Percentiles rank a stretch among this genome's conserved stretches.
phyloP scores from a whole-genome alignment of 2,888 invertebrate species.

The Acanthosepion lycidas region DNA sequence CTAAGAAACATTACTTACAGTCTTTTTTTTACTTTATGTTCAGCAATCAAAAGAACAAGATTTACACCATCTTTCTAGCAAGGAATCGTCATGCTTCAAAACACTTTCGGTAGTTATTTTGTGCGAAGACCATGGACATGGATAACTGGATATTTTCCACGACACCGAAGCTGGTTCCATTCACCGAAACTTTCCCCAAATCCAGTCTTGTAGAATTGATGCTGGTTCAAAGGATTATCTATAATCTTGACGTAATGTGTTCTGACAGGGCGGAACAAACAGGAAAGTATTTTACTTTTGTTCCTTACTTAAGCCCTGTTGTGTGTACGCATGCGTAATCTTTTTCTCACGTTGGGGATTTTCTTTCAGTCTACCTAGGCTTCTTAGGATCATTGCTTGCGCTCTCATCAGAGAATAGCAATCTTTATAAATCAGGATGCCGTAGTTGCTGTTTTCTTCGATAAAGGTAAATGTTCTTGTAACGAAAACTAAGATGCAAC shows the following conservation, averaged over 20 bases:
- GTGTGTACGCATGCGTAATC: not conserved
- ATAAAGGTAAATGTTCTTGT: not conserved
- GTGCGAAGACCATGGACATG: not conserved
- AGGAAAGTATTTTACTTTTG: not conserved
- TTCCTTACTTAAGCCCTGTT: not conserved
- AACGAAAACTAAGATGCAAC: not conserved
- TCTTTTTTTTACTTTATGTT: not conserved
- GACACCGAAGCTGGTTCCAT: not conserved
- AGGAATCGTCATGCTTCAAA: not conserved
- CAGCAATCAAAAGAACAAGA: not conserved
- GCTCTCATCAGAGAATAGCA: not conserved
- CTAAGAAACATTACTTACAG: not conserved
- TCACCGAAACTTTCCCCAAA: not conserved
- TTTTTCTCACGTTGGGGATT: not conserved
- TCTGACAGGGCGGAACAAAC: not conserved
- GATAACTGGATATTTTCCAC: not conserved
- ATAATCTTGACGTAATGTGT: not conserved
- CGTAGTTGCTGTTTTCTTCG: not conserved
- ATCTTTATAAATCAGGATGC: not conserved
- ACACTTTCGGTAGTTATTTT: not conserved
- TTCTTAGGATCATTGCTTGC: not conserved
- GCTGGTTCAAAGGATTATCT: not conserved
- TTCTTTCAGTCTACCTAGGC: not conserved
- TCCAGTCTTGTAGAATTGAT: not conserved
- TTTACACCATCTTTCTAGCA: not conserved